Base-by-base conservation (phyloP, 2,797 vertebrate genomes). In the Tauraco hartlaubi region DNA sequence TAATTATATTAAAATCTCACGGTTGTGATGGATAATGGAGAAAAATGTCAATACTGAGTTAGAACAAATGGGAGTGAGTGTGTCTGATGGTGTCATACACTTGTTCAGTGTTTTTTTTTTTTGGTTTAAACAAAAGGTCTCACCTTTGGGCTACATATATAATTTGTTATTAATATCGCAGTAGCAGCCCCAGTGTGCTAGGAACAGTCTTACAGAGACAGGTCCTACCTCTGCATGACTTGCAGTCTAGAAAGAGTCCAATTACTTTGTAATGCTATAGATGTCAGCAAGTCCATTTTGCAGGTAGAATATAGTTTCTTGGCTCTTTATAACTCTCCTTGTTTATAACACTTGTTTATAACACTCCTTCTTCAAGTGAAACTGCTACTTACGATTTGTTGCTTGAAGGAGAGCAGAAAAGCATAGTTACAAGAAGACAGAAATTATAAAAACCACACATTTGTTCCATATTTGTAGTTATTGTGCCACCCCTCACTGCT, bases 1-100 rank as follows among this genome's bases (percentile, higher is more conserved):
- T 91, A 94, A 94, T 95, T 56, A 19, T 87, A 89, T 86, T 89
- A 92, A 96, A 95, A 90, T 94, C 73, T 73, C 56, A 73, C 2
- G 41, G 37, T 79, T 93, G 29, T 71, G 77, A 56, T 90, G 56
- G 80, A 79, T 79, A 92, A 93, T 87, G 74, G 63, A 75, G 52
- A 82, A 92, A 93, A 92, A 92, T 87, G 33, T 74, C 92, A 83
- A 79, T 86, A 86, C 28, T 20, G 37, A 93, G 55, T 77, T 52
- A 86, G 63, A 92, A 85, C 37, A 93, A 84, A 79, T 59, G 51
- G 59, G 37, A 86, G 14, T 72, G 58, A 94, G 26, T 43, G 29
- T 74, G 37, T 94, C 72, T 79, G 74, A 61, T 73, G 56, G 77
- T 86, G 56, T 92, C 59, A 46, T 79, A 55, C 2, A 11, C 33